These are phyloP conservation scores for crab-eating macaque (Macaca fascicularis) DNA, from an alignment of 2,113 vertebrate species.

Conservation along the genomic window T2T-MFA8v1.1 NC_088387.1:54258001-54258500, in stretches of 20 bases:
- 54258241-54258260: slow-evolving; percentile 47
- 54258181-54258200: neutral
- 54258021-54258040: neutral
- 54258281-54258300: slow-evolving; percentile 47
- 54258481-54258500: neutral
- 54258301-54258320: slow-evolving; percentile 12
- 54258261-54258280: slow-evolving; percentile 22
- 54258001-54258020: neutral
- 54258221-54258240: slow-evolving; percentile 14
- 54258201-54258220: neutral
- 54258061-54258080: neutral
- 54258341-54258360: slow-evolving; percentile 49
- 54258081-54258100: neutral
- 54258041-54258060: neutral
- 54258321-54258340: neutral
- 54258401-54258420: neutral
- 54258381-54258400: neutral
- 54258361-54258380: neutral
- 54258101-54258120: neutral
- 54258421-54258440: neutral
- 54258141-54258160: neutral
- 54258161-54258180: neutral
- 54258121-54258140: neutral
- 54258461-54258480: neutral
- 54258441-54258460: neutral